Evolutionary conservation across 2,113 vertebrate genomes (phyloP), one percentile per base, ranked within the genome.

Genomic region (Lanius ludovicianus): DNA sequence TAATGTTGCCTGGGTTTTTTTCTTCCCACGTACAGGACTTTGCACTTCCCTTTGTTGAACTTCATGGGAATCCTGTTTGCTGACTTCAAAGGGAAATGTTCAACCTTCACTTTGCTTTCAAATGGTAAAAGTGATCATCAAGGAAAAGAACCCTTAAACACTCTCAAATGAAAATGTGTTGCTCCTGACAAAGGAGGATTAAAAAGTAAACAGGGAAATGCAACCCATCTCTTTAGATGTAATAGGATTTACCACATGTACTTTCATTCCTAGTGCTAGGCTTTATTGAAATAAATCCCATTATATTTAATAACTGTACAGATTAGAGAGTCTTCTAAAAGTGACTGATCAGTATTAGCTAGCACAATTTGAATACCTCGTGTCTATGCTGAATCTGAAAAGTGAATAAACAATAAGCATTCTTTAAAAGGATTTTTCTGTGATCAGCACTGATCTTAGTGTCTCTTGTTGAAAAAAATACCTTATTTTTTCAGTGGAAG

Each of bases 281-380:
- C 64, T 77, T 94, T 10, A 19, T 76, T 91, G 60, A 80, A 60
- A 70, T 87, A 97, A 97, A 97, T 95, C 73, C 37, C 52, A 89
- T 97, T 97, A 96, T 22, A 55, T 13, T 91, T 95, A 96, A 92
- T 90, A 97, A 93, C 73, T 63, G 60, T 62, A 74, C 52, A 93
- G 77, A 94, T 93, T 95, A 96, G 50, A 68, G 28, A 88, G n/a
- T 25, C 42, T 96, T 94, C 91, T 87, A 84, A 59, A 95, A 90
- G 35, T 25, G 42, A 76, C 56, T 96, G 55, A 95, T 96, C 60
- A 89, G 87, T 90, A 89, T 88, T 91, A 94, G 96, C 44, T 49
- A 89, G 53, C 28, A 67, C 65, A 53, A 78, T 96, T 92, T 94
- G 56, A 94, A 97, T 94, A 94, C 60, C 28, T 89, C 86, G 4